Evolutionary conservation across 2,797 vertebrate genomes (phyloP).

Genomic region (Monodelphis domestica): DNA sequence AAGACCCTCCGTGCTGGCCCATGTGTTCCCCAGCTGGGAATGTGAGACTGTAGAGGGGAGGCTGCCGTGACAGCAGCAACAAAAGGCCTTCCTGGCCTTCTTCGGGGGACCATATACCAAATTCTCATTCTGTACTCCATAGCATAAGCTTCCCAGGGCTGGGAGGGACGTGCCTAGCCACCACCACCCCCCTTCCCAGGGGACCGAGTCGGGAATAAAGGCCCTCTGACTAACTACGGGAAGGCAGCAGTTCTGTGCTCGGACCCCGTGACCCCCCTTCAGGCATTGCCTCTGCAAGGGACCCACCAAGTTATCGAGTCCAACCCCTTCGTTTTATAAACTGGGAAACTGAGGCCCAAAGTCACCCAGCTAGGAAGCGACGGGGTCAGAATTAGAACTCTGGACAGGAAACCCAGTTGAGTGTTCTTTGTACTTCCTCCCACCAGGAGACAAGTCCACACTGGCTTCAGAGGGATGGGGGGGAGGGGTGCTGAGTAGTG

Average conservation of each 20-base stretch:
- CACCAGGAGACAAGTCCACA: not conserved
- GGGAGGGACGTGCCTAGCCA: constrained; percentile 36
- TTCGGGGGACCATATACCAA: not conserved
- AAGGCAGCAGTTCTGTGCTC: constrained; percentile 32
- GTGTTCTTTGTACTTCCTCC: not conserved
- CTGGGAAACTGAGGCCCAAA: not conserved
- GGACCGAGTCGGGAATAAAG: constrained; percentile 75
- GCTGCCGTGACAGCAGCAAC: not conserved
- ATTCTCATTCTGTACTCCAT: constrained; percentile 68
- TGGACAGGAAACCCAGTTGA: not conserved
- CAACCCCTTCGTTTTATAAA: not conserved
- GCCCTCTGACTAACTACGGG: constrained; percentile 45
- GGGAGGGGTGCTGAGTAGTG: not conserved
- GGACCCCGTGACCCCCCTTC: not conserved
- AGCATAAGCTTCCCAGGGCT: constrained; percentile 59
- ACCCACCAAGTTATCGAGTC: not conserved
- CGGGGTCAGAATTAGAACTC: not conserved
- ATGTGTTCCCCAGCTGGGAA: not conserved
- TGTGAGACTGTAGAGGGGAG: not conserved
- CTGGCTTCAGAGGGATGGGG: not conserved
- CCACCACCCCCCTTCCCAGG: constrained; percentile 39
- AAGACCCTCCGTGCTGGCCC: not conserved
- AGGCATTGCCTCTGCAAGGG: not conserved
- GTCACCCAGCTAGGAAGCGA: not conserved
- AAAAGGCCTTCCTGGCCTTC: not conserved